These are phyloP conservation scores for Toxotes lorentzi DNA, from an alignment of 2,797 vertebrate genomes.

Conservation along the genomic window DNA sequence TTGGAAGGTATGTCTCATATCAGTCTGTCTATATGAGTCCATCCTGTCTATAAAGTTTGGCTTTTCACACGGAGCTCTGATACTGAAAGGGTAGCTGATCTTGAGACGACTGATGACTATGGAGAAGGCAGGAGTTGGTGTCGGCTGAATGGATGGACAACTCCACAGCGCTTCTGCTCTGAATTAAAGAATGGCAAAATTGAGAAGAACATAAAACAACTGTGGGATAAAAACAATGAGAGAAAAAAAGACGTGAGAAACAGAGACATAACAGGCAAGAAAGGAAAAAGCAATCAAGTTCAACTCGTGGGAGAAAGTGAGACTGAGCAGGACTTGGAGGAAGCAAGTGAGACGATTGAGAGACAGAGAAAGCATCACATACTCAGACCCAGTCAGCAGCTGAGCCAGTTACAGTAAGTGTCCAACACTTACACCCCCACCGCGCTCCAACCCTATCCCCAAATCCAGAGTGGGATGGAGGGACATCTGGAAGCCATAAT, in stretches of 20 bases:
- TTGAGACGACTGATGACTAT: background rate
- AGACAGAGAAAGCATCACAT: constrained; percentile 31
- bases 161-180: background rate
- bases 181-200: background rate
- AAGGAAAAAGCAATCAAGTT: constrained; percentile 6
- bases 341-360: constrained; percentile 1
- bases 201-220: background rate
- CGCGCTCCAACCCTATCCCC: constrained; percentile 60
- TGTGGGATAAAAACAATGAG: background rate
- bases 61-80: background rate
- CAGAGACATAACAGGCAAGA: background rate
- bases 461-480: constrained; percentile 67
- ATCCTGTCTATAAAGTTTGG: background rate
- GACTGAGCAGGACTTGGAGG: constrained; percentile 10
- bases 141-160: background rate
- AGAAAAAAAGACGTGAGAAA: constrained; percentile 1
- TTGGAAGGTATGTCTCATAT: background rate
- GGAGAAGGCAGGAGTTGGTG: background rate
- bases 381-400: constrained; percentile 47
- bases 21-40: background rate
- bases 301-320: constrained; percentile 28
- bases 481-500: constrained; percentile 89
- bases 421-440: constrained; percentile 64
- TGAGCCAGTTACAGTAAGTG: constrained; percentile 71
- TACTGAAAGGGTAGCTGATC: background rate